Percentiles rank a stretch among this genome's conserved stretches.
These are phyloP conservation scores for Chaetura pelagica DNA, from an alignment of 2,113 vertebrate genomes.

Conservation along the genomic window DNA sequence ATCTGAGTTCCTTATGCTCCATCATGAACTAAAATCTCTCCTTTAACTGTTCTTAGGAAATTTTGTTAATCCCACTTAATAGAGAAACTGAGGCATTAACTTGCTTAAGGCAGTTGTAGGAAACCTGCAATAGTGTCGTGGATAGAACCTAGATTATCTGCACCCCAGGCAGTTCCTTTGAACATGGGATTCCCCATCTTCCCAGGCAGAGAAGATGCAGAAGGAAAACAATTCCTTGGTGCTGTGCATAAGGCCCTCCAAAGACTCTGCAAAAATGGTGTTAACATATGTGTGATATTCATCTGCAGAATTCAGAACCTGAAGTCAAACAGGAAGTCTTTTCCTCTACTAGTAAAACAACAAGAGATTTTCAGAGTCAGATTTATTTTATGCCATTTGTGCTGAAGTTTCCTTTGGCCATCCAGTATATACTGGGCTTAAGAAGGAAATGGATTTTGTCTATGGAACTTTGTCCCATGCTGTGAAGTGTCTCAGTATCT, in stretches of 20 bases:
- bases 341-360: not conserved
- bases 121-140: not conserved
- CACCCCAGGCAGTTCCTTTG: not conserved
- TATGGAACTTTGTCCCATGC: not conserved
- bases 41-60: not conserved
- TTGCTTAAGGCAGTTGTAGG: not conserved
- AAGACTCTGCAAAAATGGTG: not conserved
- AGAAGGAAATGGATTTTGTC: slow-evolving; percentile 11
- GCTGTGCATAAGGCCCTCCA: not conserved
- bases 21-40: not conserved
- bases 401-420: not conserved
- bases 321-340: not conserved
- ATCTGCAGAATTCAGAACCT: not conserved
- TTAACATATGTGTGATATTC: not conserved
- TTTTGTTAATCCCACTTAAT: not conserved
- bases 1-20: not conserved
- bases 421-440: not conserved
- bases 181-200: not conserved
- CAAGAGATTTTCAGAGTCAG: not conserved
- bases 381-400: not conserved
- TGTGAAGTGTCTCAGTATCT: not conserved
- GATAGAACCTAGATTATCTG: not conserved
- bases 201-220: not conserved
- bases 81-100: not conserved
- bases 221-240: not conserved